phyloP scores from a whole-genome alignment of 2,113 vertebrate species.

The Neogale vison region DNA sequence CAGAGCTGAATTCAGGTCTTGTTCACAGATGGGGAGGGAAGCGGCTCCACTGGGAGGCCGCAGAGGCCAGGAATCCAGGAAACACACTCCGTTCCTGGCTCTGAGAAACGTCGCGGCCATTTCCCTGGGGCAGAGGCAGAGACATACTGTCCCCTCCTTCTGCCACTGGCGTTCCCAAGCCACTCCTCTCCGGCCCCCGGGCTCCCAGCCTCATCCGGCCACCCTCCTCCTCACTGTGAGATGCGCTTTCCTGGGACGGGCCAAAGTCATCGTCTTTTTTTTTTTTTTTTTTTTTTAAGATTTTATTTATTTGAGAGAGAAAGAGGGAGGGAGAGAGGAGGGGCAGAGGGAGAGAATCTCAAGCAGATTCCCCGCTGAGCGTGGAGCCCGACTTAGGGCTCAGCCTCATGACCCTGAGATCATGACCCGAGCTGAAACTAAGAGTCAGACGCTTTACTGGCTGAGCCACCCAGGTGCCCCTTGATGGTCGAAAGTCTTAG shows the following conservation, averaged over 20 bases:
- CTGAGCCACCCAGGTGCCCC: neutral
- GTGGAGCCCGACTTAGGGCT: neutral
- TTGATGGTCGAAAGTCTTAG: neutral
- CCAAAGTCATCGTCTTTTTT: neutral
- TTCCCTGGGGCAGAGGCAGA: neutral
- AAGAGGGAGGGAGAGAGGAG: neutral
- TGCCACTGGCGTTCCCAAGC: neutral
- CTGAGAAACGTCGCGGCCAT: neutral
- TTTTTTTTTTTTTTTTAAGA: neutral
- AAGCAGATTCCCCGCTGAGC: neutral
- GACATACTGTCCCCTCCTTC: accelerated
- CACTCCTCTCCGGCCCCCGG: neutral
- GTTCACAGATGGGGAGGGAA: neutral
- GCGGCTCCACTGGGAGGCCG: neutral
- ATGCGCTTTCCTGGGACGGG: neutral
- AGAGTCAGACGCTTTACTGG: accelerated
- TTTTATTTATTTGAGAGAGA: neutral
- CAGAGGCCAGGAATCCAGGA: neutral
- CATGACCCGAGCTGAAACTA: neutral
- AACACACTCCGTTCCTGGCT: neutral
- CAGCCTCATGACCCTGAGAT: neutral
- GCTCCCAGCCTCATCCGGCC: neutral
- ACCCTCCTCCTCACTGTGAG: neutral
- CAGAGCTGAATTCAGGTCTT: neutral
- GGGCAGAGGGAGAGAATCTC: neutral